Base-by-base conservation (phyloP, 2,888 invertebrate species). In the Prionchulus punctatus region DNA sequence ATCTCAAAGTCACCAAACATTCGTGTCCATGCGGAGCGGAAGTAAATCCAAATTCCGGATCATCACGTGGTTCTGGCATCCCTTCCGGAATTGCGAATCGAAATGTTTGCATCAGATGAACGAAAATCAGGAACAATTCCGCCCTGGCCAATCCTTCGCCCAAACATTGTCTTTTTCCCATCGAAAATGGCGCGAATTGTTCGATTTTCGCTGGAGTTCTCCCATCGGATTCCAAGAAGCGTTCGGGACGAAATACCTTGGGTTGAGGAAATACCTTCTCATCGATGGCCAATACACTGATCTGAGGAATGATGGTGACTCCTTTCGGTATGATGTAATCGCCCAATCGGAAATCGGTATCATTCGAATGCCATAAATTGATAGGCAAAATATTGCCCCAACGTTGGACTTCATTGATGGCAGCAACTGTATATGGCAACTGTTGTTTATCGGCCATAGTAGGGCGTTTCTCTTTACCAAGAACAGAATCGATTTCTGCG, bases 381-480 rank as follows among this genome's bases (percentile, higher is more conserved):
- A 66, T 66, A 2, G 69, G 69, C n/a, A 68, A 60, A 15, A 68
- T 64, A 57, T 68, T 69, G 26, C 61, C 61, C 7, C 68, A 54
- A 7, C 68, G 59, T 49, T 64, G 64, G 4, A 67, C 59, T 57
- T 68, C 68, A 45, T 64, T 62, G 26, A 69, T 58, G 1, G 62
- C 60, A 0, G 68, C 68, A 50, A 61, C 59, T 12, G 65, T 55
- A 50, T 63, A 63, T 15, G 63, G 63, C 30, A 59, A 43, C 21
- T n/a, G 23, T 2, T 21, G n/a, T 18, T 31, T 43, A 18, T 30
- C 43, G 7, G 3, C 3, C 21, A 21, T n/a, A 50, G 55, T 51
- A 55, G 59, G 60, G 2, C 57, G 53, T 15, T 23, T 50, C 1
- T 59, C 60, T 3, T 59, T 12, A 2, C 68, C 69, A 21, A 66